Evolutionary conservation across 1,140 invertebrate genomes (phyloP).

Genomic region (Hesperophylax magnus): DNA sequence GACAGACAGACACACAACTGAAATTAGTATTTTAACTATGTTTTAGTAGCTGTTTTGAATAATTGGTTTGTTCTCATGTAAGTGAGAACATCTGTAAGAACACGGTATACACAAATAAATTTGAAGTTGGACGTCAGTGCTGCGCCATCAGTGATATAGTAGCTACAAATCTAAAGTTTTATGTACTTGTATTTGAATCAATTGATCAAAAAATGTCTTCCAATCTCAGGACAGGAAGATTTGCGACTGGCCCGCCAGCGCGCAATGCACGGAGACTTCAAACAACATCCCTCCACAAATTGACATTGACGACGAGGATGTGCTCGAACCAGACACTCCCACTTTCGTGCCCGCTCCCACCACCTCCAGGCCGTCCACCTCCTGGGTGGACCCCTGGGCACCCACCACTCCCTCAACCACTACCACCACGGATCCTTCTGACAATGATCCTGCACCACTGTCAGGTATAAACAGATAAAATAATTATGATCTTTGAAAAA

Average conservation of each 20-base stretch:
- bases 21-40: too few species aligned
- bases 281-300: slow-evolving; percentile 45
- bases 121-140: too few species aligned
- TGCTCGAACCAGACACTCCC: slow-evolving; percentile 24
- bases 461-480: slow-evolving; percentile 27
- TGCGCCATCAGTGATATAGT: too few species aligned
- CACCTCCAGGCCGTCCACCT: background rate
- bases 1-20: too few species aligned
- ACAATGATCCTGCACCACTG: slow-evolving; percentile 29
- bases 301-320: background rate
- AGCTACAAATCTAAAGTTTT: too few species aligned
- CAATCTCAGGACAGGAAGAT: slow-evolving; percentile 66
- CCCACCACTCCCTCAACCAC: slow-evolving; percentile 50
- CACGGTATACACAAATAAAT: too few species aligned
- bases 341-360: background rate
- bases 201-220: too few species aligned
- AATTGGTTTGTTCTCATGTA: too few species aligned
- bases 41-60: too few species aligned
- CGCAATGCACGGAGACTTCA: slow-evolving; percentile 72
- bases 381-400: slow-evolving; percentile 37
- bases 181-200: too few species aligned
- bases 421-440: slow-evolving; percentile 13
- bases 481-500: background rate
- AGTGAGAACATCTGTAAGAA: too few species aligned
- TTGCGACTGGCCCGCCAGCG: slow-evolving; percentile 86